Evolutionary conservation across 2,113 vertebrate species (phyloP).

Genomic region (Heteronetta atricapilla): DNA sequence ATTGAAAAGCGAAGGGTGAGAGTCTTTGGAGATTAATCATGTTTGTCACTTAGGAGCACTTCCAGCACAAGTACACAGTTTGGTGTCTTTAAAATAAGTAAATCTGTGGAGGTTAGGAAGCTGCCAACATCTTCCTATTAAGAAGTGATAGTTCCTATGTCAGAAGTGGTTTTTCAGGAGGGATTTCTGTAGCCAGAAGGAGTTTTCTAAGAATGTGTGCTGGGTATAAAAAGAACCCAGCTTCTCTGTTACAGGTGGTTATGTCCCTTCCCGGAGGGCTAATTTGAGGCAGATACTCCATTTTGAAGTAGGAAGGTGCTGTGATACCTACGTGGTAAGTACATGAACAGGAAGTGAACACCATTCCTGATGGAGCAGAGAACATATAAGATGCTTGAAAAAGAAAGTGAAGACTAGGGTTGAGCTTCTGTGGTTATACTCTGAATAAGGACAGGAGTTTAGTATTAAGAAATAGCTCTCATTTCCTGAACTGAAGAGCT

Average conservation of each 20-base stretch:
- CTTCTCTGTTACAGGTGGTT: neutral
- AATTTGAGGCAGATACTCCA: neutral
- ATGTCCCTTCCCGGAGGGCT: neutral
- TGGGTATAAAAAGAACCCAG: neutral
- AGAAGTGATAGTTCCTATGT: neutral
- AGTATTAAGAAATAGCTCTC: neutral
- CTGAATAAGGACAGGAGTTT: neutral
- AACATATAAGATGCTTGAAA: neutral
- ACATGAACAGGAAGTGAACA: neutral
- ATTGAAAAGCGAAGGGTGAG: neutral
- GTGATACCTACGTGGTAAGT: neutral
- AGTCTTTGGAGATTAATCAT: neutral
- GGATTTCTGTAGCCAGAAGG: neutral
- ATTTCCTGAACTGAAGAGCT: neutral
- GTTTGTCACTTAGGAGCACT: constrained; percentile 24
- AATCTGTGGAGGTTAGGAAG: neutral
- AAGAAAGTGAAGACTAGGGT: neutral
- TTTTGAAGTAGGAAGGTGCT: neutral
- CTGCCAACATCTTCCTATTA: neutral
- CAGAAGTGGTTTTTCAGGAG: neutral
- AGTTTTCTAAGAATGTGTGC: neutral
- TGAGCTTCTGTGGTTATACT: neutral
- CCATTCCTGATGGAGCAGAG: neutral
- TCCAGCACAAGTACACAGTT: neutral
- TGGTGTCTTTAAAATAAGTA: neutral